A percentile compares a stretch with the other conserved stretches of the same genome.
phyloP scores from a whole-genome alignment of 2,113 vertebrate species.

The Leiothrix lutea region DNA sequence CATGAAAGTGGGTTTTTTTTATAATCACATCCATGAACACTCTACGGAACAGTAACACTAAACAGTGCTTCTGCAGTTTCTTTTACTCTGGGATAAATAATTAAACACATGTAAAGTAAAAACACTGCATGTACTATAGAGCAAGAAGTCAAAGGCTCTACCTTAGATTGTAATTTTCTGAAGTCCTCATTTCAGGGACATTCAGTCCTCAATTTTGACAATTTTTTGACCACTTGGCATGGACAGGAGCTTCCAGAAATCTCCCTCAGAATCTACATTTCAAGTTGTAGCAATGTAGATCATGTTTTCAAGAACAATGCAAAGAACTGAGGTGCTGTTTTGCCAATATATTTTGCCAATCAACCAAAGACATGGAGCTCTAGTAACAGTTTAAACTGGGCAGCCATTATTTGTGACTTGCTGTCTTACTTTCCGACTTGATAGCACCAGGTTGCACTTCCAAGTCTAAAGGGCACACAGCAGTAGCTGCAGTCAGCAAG shows the following conservation, averaged over 20 bases:
- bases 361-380: not conserved
- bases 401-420: not conserved
- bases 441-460: not conserved
- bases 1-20: not conserved
- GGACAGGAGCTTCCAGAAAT: not conserved
- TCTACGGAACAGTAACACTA: not conserved
- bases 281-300: not conserved
- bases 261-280: not conserved
- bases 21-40: not conserved
- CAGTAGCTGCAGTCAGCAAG: not conserved
- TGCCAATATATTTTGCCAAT: not conserved
- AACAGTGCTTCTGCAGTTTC: not conserved
- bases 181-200: not conserved
- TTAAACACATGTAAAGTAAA: not conserved
- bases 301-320: not conserved
- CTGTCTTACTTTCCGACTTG: not conserved
- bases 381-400: not conserved
- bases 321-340: not conserved
- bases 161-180: not conserved
- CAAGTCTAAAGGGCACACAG: not conserved
- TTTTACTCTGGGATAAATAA: not conserved
- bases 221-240: not conserved
- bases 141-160: not conserved
- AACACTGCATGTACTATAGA: not conserved
- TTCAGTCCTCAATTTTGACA: not conserved